Base-by-base conservation (phyloP, 1,140 invertebrate genomes). In the Hydropsyche tenuis region DNA sequence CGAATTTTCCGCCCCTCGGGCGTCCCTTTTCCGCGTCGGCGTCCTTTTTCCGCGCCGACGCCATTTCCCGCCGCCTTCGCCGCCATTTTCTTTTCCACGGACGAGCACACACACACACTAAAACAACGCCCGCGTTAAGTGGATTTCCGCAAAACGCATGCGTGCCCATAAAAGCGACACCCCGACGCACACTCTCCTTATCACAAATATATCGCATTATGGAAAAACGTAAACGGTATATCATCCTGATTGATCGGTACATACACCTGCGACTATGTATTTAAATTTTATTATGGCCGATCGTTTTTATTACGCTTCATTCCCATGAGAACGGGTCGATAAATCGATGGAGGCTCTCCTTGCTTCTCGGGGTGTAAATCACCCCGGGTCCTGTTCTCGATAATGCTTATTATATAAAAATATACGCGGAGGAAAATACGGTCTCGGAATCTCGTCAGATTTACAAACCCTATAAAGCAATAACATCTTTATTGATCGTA, bases 401-500 rank as follows among this genome's bases (percentile, higher is more conserved):
- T 22, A 25, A 37, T 37, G 30, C 30, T 53, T 22, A 37, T 37
- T 37, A 37, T 37, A 37, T 37, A 3, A 9, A 37, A 37, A 37
- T 37, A 37, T 37, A 16, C 30, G 30, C 30, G 9, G 9, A 37
- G 30, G n/a, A n/a, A n/a, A 37, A 37, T 9, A 53, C 64, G 45
- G 42, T 14, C 37, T 30, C 42, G 43, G 73, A 74, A 74, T 75
- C 69, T 71, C 68, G 42, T 56, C 37, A 64, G 69, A 75, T 75
- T 75, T 75, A 75, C 63, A 68, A 72, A 51, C 23, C 46, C 69
- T 53, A 72, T 75, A 75, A 72, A 75, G 30, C 64, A 72, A 75
- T 75, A 75, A 75, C 74, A 69, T 62, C 43, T 75, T 75, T 75
- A 75, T 75, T 53, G 74, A 20, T 72, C 74, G 64, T 75, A 75